Percentiles rank a stretch among this genome's conserved stretches.
Conservation (phyloP, 1,140 invertebrate genomes). For the Dendrolimus kikuchii region DNA sequence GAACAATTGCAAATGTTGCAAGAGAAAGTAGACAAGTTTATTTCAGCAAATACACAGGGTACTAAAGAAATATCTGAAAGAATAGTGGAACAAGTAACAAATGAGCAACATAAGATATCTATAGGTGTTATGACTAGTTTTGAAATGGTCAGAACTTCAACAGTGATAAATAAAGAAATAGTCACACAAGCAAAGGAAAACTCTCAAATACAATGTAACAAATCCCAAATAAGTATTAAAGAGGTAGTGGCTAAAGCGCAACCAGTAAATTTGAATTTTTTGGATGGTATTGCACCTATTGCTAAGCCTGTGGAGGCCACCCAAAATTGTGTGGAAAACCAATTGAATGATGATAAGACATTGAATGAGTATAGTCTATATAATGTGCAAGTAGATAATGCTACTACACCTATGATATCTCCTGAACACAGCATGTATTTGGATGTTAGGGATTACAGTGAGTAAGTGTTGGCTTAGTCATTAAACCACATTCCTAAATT, state of each 20-base stretch:
- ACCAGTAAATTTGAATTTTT: conserved; percentile 48
- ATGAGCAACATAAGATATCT: conserved; percentile 77
- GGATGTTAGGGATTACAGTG: conserved; percentile 75
- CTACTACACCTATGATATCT: conserved; percentile 70
- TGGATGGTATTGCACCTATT: conserved; percentile 42
- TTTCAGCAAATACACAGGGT: conserved; percentile 36
- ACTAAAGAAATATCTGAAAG: conserved; percentile 29
- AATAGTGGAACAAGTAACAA: conserved; percentile 42
- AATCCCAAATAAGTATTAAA: conserved; percentile 55
- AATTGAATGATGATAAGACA: conserved; percentile 44
- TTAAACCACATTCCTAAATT: neutral
- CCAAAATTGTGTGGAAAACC: conserved; percentile 7
- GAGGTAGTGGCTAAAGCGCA: conserved; percentile 42
- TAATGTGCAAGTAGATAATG: conserved; percentile 72
- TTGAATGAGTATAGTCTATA: conserved; percentile 72
- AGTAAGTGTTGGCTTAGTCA: conserved; percentile 36
- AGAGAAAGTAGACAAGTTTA: conserved; percentile 70
- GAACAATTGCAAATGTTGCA: conserved; percentile 72
- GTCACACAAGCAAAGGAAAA: conserved; percentile 38
- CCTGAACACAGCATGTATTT: conserved; percentile 75
- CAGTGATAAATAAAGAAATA: conserved; percentile 56
- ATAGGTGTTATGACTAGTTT: conserved; percentile 82
- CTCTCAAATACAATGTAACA: conserved; percentile 54
- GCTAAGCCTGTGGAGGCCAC: conserved; percentile 19
- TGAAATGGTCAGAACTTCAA: conserved; percentile 75